Base-by-base conservation (phyloP, 2,888 invertebrate genomes). In the Drosophila robusta region DNA sequence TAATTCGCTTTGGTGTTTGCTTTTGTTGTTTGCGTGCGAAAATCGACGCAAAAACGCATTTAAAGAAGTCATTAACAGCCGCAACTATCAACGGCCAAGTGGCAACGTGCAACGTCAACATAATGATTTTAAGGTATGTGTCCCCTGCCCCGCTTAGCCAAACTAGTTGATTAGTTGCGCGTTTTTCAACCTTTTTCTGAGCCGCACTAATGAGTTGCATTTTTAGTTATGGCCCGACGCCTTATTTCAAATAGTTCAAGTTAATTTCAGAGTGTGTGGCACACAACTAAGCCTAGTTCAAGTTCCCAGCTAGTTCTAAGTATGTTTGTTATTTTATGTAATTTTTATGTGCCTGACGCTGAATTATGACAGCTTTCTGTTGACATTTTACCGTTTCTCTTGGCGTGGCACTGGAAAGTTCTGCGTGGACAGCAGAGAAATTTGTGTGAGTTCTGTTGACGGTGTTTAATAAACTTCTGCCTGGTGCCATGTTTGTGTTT, bases 111-210 rank as follows among this genome's bases (percentile, higher is more conserved):
- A 80, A 77, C 77, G 77, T 79, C 75, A 78, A 83, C 82, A 90
- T 88, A 81, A 90, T 90, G 90, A 90, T 90, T 79, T 80, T 90
- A 85, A 90, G 90, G 90, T 90, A 81, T 85, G 91, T 85, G 91
- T 82, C 39, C 50, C 45, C 29, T 14, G 36, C 12, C 6, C 12
- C 46, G 34, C 44, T 29, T 44, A 24, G n/a, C 46, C 8, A 11
- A 47, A 42, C 49, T 12, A 36, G 26, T 55, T 63, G 61, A 11
- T 32, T 42, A 46, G 32, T 51, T 47, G 24, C 4, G 24, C 16
- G 14, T 51, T 64, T 65, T 70, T 72, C 46, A 66, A 52, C 56
- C 5, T 62, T 41, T 57, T 68, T 68, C 45, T 65, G 45, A 26
- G 36, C 22, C 12, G 14, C 45, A 49, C 60, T 73, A 78, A 73